Percentiles rank a stretch among this genome's conserved stretches.
These are phyloP conservation scores for Ianthella basta DNA, from an alignment of 37 sponge, comb jelly and placozoan genomes.

Conservation along the genomic window DNA sequence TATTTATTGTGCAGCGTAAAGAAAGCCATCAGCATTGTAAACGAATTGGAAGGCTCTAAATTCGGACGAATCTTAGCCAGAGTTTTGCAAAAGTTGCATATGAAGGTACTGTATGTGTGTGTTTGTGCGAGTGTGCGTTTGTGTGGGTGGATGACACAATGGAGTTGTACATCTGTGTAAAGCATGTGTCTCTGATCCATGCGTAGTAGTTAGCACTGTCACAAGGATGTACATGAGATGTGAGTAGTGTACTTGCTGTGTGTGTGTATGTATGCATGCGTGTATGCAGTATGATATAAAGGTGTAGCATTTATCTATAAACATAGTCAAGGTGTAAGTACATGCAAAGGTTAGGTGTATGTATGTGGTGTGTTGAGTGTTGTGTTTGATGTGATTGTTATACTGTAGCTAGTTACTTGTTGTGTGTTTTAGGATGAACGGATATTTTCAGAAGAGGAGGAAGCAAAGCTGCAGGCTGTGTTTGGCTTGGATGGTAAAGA, in stretches of 20 bases:
- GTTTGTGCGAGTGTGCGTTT: background rate
- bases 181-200: background rate
- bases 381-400: background rate
- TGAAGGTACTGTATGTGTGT: constrained; percentile 50
- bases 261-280: background rate
- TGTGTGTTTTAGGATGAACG: constrained; percentile 53
- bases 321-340: too few relatives aligned
- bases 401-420: background rate
- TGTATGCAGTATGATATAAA: too few relatives aligned
- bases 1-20: constrained; percentile 58
- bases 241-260: background rate
- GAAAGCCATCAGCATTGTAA: constrained; percentile 74
- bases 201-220: background rate
- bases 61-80: constrained; percentile 65
- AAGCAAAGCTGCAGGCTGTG: constrained; percentile 61
- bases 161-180: background rate
- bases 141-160: background rate
- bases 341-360: too few relatives aligned
- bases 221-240: constrained; percentile 8
- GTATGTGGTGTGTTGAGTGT: background rate
- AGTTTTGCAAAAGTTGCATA: constrained; percentile 79
- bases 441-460: constrained; percentile 67
- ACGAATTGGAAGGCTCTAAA: constrained; percentile 50
- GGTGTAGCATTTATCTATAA: too few relatives aligned
- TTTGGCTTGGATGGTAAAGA: constrained; percentile 60